Base-by-base conservation (phyloP, 2,797 vertebrate species). In the Parauchenoglanis ngamensis region DNA sequence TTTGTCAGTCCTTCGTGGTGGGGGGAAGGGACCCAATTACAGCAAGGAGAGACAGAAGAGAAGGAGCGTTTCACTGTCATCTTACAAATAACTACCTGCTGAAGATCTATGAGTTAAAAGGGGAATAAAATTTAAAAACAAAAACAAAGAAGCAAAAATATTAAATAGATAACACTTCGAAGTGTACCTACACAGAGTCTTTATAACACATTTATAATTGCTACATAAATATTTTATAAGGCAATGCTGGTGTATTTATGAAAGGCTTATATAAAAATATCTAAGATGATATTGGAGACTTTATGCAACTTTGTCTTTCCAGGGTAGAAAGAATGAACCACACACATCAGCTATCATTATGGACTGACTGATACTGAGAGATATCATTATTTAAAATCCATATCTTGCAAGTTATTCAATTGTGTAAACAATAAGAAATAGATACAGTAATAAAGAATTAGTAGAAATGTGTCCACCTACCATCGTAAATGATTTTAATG, bases 21-120 rank as follows among this genome's bases (percentile, higher is more conserved):
- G 90, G 83, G 88, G 87, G 89, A 90, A 91, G 92, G 84, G 88
- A 89, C 91, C 89, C 86, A 90, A 84, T 91, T 92, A 92, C 91
- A 92, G 86, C 87, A 84, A 80, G 61, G 72, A 85, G 76, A 87
- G 85, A 80, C 79, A 77, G 87, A 89, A 88, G 81, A 90, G 89
- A 63, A 70, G 80, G 86, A 89, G 88, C 83, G 70, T 77, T 92
- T 92, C 86, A 82, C 84, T 90, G 92, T 90, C 90, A 92, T 93
- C 82, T 90, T 91, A 90, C 91, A 93, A 79, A 90, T 87, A 80
- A 80, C 79, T 72, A 40, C 2, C 91, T 89, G 83, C 86, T 93
- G 90, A 21, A 83, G 44, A 52, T 31, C 25, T 63, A n/a, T 15
- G 12, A 21, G 35, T 46, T 81, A n/a, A 77, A 56, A 28, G 12